Percentiles rank a stretch among this genome's conserved stretches.
Conservation (phyloP, 2,113 vertebrate species). For the Macaca mulatta region DNA sequence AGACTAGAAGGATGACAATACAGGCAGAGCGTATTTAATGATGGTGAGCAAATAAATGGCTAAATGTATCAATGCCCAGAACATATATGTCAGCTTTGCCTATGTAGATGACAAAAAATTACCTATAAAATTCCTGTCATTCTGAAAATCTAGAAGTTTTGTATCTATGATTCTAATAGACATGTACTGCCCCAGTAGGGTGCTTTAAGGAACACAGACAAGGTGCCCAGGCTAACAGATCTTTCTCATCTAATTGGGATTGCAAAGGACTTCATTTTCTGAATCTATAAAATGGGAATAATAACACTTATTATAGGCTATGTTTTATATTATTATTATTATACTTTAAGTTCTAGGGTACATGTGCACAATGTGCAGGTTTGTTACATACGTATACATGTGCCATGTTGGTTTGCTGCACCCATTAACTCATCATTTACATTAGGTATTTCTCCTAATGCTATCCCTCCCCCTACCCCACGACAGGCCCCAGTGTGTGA, state of each 20-base stretch:
- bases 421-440: too few relatives aligned
- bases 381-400: too few relatives aligned
- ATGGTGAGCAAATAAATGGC: background rate
- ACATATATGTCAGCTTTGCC: background rate
- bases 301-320: background rate
- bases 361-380: too few relatives aligned
- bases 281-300: slow-evolving; percentile 2
- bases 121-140: background rate
- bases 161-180: background rate
- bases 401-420: too few relatives aligned
- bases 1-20: background rate
- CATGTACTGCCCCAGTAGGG: background rate
- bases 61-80: background rate
- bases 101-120: background rate
- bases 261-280: background rate
- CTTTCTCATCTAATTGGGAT: background rate
- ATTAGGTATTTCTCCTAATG: too few relatives aligned
- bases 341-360: too few relatives aligned
- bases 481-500: too few relatives aligned
- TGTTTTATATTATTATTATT: background rate
- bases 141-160: background rate
- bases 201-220: background rate
- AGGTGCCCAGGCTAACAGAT: background rate
- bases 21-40: background rate
- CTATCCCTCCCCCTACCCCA: too few relatives aligned